These are phyloP conservation scores for Conopomorpha cramerella DNA, from an alignment of 1,140 invertebrate genomes.

Conservation along the genomic window DNA sequence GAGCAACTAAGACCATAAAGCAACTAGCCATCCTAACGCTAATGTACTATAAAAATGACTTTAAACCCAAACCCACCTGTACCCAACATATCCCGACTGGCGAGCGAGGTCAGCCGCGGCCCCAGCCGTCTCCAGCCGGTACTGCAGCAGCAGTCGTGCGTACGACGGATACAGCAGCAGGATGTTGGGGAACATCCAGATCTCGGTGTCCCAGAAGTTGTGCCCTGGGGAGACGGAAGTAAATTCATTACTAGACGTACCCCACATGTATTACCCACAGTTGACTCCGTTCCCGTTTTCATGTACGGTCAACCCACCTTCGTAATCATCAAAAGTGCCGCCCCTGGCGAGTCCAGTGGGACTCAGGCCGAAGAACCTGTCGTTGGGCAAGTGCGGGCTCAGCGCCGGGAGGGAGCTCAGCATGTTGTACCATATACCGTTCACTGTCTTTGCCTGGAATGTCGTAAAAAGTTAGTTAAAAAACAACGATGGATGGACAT, in stretches of 20 bases:
- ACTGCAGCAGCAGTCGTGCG: conserved; percentile 35
- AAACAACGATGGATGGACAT: too few relatives aligned
- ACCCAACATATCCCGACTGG: conserved; percentile 40
- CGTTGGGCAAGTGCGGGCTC: conserved; percentile 36
- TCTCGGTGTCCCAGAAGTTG: conserved; percentile 59
- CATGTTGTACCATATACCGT: conserved; percentile 63
- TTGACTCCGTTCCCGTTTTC: too few relatives aligned
- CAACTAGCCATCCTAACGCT: too few relatives aligned
- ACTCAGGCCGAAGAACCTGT: conserved; percentile 58
- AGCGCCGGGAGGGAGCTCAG: conserved; percentile 58
- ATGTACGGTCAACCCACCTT: too few relatives aligned
- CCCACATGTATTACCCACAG: too few relatives aligned
- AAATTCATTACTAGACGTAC: too few relatives aligned
- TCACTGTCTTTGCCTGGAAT: conserved; percentile 54
- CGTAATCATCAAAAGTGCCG: conserved; percentile 46
- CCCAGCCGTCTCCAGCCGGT: conserved; percentile 35
- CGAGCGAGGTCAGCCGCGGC: conserved; percentile 39
- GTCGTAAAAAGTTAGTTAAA: too few relatives aligned
- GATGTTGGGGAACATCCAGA: conserved; percentile 54
- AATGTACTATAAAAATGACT: too few relatives aligned
- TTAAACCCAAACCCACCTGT: conserved; percentile 22
- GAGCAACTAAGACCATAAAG: too few relatives aligned
- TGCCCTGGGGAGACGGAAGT: too few relatives aligned
- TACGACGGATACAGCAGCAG: conserved; percentile 40
- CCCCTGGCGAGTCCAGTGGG: conserved; percentile 62